phyloP scores from a whole-genome alignment of 2,888 invertebrate species.

The Scaptomyza tumidula region DNA sequence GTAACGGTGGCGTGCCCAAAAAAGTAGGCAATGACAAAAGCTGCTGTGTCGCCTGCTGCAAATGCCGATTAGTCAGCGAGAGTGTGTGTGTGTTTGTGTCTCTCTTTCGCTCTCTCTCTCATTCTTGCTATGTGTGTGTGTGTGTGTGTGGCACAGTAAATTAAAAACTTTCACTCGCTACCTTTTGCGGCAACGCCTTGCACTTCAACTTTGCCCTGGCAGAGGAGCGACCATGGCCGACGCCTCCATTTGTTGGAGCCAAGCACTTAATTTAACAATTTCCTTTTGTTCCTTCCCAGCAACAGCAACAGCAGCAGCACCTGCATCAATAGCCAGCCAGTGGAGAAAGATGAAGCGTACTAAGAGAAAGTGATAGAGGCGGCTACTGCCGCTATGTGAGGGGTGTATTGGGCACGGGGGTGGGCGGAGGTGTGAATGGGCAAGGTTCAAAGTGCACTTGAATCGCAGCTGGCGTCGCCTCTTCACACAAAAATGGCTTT shows the following conservation, averaged over 20 bases:
- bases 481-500: constrained; percentile 45
- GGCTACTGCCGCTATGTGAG: too few species aligned
- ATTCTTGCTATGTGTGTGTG: background rate
- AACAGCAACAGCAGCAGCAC: constrained; percentile 22
- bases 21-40: constrained; percentile 66
- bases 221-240: background rate
- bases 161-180: constrained; percentile 64
- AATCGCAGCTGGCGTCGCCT: constrained; percentile 41
- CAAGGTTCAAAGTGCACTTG: constrained; percentile 57
- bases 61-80: constrained; percentile 39
- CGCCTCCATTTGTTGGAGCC: constrained; percentile 39
- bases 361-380: constrained; percentile 4
- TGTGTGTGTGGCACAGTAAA: constrained; percentile 44
- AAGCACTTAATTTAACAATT: constrained; percentile 77
- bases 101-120: background rate
- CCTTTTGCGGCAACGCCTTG: constrained; percentile 43
- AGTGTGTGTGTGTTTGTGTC: background rate
- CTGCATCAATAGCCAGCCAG: constrained; percentile 36
- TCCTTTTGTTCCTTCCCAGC: constrained; percentile 61
- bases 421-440: constrained; percentile 4
- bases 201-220: constrained; percentile 58
- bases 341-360: constrained; percentile 1
- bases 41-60: constrained; percentile 26
- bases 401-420: background rate
- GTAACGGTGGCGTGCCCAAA: constrained; percentile 23